Evolutionary conservation across 2,113 vertebrate genomes (phyloP).

Genomic region (Osmerus mordax): DNA sequence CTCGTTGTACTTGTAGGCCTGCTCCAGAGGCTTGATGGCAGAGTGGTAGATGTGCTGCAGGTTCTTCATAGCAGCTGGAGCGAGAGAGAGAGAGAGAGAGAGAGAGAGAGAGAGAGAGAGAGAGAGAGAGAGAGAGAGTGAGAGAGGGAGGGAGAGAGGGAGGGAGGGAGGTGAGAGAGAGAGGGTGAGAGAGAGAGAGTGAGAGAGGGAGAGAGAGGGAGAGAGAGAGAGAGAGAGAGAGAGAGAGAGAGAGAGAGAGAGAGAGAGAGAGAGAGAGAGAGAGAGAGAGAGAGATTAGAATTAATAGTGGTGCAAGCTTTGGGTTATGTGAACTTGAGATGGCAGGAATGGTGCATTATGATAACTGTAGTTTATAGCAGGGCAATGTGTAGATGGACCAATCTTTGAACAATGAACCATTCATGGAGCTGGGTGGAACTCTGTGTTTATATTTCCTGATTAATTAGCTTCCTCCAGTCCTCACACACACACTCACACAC

Average conservation of each 20-base stretch:
- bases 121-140: slow-evolving; percentile 5
- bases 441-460: slow-evolving; percentile 37
- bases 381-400: too few species aligned
- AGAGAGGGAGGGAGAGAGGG: not conserved
- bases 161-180: not conserved
- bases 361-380: too few species aligned
- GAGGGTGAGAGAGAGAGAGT: not conserved
- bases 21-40: slow-evolving; percentile 91
- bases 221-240: slow-evolving; percentile 10
- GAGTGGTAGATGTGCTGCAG: slow-evolving; percentile 89
- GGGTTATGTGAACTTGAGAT: not conserved
- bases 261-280: not conserved
- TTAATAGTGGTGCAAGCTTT: not conserved
- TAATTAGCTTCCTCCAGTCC: slow-evolving; percentile 46
- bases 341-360: too few species aligned
- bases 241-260: not conserved
- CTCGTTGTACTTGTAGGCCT: slow-evolving; percentile 93
- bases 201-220: not conserved
- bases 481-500: slow-evolving; percentile 8
- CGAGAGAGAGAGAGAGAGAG: not conserved
- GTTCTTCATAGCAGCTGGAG: slow-evolving; percentile 81
- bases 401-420: too few species aligned
- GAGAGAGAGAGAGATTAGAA: not conserved
- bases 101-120: not conserved
- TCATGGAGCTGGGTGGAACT: slow-evolving; percentile 30